Conservation (phyloP, 53 echinoderm and acorn worm species). For the Crossaster papposus region DNA sequence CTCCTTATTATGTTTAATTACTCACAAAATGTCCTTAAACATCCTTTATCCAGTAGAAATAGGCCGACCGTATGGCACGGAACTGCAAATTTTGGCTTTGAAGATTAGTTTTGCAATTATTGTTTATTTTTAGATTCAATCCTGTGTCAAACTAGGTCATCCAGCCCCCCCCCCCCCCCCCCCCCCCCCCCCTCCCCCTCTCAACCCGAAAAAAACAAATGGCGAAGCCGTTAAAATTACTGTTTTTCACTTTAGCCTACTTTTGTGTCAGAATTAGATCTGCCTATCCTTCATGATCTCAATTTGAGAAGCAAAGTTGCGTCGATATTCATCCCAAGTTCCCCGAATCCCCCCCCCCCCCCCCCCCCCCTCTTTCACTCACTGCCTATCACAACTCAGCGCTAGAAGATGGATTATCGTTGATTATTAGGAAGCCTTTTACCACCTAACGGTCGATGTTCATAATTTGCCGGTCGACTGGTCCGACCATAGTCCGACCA, state of each 20-base stretch:
- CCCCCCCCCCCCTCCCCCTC: too few relatives aligned
- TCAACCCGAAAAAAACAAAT: too few relatives aligned
- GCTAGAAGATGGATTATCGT: neutral
- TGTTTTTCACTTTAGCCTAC: neutral
- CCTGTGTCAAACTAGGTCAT: too few relatives aligned
- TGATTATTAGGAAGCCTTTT: constrained; percentile 31
- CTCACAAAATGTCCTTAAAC: too few relatives aligned
- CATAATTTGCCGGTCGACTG: neutral
- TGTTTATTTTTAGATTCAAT: too few relatives aligned
- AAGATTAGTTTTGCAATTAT: too few relatives aligned
- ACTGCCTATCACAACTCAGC: neutral
- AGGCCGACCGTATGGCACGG: too few relatives aligned
- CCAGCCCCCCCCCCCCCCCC: too few relatives aligned
- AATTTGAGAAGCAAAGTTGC: neutral
- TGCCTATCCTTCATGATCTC: neutral
- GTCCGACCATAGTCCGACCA: neutral
- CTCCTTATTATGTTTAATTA: too few relatives aligned
- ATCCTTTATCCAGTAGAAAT: too few relatives aligned
- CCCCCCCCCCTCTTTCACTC: too few relatives aligned
- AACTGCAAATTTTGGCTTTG: too few relatives aligned
- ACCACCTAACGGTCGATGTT: constrained; percentile 43
- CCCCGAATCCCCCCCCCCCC: neutral
- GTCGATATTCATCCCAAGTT: neutral
- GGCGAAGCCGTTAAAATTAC: neutral
- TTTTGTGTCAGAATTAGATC: neutral